Conservation (phyloP, 1,140 invertebrate species). For the Vollenhovia emeryi region DNA sequence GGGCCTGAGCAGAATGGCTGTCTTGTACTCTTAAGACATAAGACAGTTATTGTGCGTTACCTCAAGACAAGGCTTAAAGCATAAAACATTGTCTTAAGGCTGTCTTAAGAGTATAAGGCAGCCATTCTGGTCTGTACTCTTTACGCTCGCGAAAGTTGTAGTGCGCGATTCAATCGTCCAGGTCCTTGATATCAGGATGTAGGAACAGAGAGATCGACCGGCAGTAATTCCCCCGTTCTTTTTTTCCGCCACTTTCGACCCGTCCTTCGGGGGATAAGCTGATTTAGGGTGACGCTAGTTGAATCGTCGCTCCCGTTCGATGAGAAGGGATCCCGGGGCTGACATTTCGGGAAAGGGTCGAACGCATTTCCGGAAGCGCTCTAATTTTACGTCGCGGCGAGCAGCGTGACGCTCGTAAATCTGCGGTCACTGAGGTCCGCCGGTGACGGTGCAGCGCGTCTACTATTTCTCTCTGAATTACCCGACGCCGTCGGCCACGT, state of each 20-base stretch:
- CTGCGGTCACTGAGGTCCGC: slow-evolving; percentile 63
- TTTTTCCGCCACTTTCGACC: not conserved
- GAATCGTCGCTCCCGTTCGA: slow-evolving; percentile 31
- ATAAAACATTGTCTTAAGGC: too few relatives aligned
- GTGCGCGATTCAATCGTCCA: not conserved
- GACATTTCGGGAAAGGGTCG: slow-evolving; percentile 34
- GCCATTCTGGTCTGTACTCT: too few relatives aligned
- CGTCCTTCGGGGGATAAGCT: not conserved
- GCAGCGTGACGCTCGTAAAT: slow-evolving; percentile 61
- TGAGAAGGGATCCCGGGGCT: not conserved
- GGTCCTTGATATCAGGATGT: not conserved
- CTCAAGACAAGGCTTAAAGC: too few relatives aligned
- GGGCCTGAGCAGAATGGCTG: too few relatives aligned
- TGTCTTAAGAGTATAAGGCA: too few relatives aligned
- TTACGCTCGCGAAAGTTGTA: not conserved
- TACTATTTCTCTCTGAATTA: slow-evolving; percentile 61
- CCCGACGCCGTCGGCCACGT: slow-evolving; percentile 12
- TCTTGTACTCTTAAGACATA: too few relatives aligned
- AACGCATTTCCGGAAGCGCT: slow-evolving; percentile 61
- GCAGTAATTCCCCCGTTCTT: not conserved
- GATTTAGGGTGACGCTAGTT: slow-evolving; percentile 14
- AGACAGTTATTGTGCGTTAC: too few relatives aligned
- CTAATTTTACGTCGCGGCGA: slow-evolving; percentile 63
- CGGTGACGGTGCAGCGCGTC: slow-evolving; percentile 53
- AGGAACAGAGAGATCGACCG: not conserved